Percentiles rank a stretch among this genome's conserved stretches.
phyloP scores from a whole-genome alignment of 2,113 vertebrate genomes.

The Pelobates fuscus region DNA sequence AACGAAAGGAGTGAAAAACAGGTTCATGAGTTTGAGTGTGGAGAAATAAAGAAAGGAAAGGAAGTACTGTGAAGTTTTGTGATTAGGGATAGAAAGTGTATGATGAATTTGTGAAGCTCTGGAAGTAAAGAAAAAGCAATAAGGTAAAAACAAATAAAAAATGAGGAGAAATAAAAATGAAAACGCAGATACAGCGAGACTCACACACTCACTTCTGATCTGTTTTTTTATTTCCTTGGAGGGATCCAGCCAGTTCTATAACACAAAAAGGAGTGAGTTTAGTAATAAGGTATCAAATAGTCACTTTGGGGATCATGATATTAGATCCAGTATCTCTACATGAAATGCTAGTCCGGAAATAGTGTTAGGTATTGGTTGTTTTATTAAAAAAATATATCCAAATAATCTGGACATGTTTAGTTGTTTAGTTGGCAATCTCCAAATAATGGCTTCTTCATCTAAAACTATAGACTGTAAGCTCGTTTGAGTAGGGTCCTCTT shows the following conservation, averaged over 20 bases:
- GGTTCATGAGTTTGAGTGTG: not conserved
- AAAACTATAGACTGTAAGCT: no score
- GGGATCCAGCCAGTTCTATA: constrained; percentile 93
- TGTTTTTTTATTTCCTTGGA: constrained; percentile 99
- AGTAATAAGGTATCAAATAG: not conserved
- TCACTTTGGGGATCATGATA: not conserved
- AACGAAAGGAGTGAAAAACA: not conserved
- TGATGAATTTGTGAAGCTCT: not conserved
- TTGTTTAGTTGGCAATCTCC: no score
- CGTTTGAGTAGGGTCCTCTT: no score
- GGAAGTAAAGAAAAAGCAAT: no score
- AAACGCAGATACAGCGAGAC: not conserved
- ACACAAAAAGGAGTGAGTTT: constrained; percentile 47
- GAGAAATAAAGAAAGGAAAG: not conserved
- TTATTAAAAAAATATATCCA: no score
- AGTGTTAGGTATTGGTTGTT: no score
- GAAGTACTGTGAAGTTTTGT: no score
- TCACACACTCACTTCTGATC: constrained; percentile 88
- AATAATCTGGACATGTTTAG: no score
- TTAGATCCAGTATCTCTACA: no score
- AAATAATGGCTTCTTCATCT: no score
- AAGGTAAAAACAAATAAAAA: no score
- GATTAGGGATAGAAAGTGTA: not conserved
- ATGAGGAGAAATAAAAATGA: not conserved
- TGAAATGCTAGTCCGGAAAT: no score